Conservation (phyloP, 35 echinoderm and acorn worm species). For the Heliocidaris tuberculata region DNA sequence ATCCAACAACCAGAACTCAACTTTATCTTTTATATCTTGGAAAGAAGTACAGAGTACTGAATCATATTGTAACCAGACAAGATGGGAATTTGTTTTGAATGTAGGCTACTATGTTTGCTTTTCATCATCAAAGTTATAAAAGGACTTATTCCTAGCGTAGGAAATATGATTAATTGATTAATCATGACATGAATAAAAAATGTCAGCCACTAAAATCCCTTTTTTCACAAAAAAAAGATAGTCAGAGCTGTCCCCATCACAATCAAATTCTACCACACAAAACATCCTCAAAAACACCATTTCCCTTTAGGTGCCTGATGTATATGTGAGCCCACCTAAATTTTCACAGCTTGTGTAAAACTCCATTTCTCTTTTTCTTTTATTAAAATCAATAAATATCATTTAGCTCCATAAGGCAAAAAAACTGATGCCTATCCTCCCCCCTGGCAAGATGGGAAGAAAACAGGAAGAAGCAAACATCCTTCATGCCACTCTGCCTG, state of each 20-base stretch:
- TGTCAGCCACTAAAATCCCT: neutral
- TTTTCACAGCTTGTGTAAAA: neutral
- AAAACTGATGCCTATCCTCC: neutral
- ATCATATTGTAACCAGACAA: too few relatives aligned
- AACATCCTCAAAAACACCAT: neutral
- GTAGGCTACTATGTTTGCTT: too few relatives aligned
- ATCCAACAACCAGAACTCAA: too few relatives aligned
- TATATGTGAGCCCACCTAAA: neutral
- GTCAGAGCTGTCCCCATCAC: neutral
- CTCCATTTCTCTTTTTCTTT: neutral
- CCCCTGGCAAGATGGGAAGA: neutral
- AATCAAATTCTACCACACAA: neutral
- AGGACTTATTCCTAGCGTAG: too few relatives aligned
- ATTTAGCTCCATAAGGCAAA: neutral
- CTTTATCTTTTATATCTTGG: too few relatives aligned
- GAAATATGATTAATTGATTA: too few relatives aligned
- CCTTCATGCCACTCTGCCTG: neutral
- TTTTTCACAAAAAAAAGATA: neutral
- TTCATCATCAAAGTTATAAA: too few relatives aligned
- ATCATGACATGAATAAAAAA: too few relatives aligned
- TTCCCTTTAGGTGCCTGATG: neutral
- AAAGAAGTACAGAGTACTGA: too few relatives aligned
- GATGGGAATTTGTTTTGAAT: too few relatives aligned
- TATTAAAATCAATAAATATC: neutral
- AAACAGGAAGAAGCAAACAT: neutral